phyloP scores from a whole-genome alignment of 2,113 vertebrate species.

The Emydocephalus ijimae region DNA sequence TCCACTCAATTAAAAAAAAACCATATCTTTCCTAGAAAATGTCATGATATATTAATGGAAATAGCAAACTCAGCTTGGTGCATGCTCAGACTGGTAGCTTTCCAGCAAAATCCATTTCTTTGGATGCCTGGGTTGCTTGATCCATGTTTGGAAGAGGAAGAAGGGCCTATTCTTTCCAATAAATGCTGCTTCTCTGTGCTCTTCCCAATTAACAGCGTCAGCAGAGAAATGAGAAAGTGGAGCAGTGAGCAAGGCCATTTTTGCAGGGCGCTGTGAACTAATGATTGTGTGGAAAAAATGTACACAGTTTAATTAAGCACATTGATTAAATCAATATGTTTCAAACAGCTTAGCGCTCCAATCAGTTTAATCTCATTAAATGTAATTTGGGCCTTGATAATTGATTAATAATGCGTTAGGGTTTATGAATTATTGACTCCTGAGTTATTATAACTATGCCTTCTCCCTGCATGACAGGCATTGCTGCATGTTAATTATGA shows the following conservation, averaged over 20 bases:
- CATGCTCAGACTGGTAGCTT: not conserved
- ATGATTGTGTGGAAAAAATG: constrained; percentile 69
- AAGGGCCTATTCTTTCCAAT: constrained; percentile 43
- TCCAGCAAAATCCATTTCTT: not conserved
- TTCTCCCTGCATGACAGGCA: constrained; percentile 53
- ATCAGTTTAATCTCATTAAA: constrained; percentile 79
- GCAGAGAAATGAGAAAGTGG: constrained; percentile 31
- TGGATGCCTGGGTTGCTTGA: not conserved
- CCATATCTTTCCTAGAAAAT: not conserved
- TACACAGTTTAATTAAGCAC: constrained; percentile 78
- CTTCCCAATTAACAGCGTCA: constrained; percentile 40
- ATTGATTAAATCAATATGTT: constrained; percentile 77
- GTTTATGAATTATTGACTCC: constrained; percentile 80
- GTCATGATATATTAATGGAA: not conserved
- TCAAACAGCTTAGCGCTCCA: constrained; percentile 71
- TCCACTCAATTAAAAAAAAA: not conserved
- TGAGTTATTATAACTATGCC: constrained; percentile 69
- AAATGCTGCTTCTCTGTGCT: constrained; percentile 33
- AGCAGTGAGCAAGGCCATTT: constrained; percentile 54
- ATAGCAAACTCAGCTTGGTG: not conserved
- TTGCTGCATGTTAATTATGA: constrained; percentile 70
- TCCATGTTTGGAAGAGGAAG: constrained; percentile 32
- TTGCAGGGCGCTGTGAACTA: constrained; percentile 62
- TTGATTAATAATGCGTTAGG: constrained; percentile 82
- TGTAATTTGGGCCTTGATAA: constrained; percentile 74